Evolutionary conservation across 2,113 vertebrate genomes (phyloP).

Genomic region (Elaphurus davidianus): DNA sequence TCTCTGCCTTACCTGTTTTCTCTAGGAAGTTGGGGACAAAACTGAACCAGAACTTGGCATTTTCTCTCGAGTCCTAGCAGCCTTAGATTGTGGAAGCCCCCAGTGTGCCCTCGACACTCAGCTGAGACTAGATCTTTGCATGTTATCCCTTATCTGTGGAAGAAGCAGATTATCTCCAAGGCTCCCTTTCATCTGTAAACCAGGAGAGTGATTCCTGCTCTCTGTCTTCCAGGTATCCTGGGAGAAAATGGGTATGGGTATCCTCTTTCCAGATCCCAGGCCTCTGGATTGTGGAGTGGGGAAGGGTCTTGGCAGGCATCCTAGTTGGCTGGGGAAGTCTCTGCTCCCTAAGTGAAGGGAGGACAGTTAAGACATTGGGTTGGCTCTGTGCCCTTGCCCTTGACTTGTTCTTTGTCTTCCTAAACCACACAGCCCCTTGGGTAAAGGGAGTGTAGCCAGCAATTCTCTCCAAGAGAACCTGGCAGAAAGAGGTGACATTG

Average conservation of each 20-base stretch:
- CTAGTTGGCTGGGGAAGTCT: background rate
- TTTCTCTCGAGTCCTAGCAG: background rate
- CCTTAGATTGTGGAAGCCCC: background rate
- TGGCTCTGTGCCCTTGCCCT: constrained; percentile 24
- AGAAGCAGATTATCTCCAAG: background rate
- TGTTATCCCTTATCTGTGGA: background rate
- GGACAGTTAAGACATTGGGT: background rate
- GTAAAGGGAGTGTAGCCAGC: background rate
- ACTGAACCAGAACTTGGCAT: background rate
- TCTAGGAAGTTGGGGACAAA: background rate
- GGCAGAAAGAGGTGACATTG: background rate
- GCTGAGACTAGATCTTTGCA: background rate
- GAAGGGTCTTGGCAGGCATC: background rate
- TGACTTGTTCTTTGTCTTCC: constrained; percentile 30
- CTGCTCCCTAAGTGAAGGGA: background rate
- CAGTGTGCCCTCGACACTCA: background rate
- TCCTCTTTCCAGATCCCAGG: background rate
- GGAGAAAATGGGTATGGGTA: background rate
- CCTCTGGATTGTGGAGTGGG: background rate
- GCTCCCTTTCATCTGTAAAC: background rate
- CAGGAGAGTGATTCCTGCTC: background rate
- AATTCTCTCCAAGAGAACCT: constrained; percentile 2
- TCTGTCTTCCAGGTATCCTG: background rate
- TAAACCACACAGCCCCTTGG: background rate
- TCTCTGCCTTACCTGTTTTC: background rate